Conservation (phyloP, 1,140 invertebrate species). For the Cherax quadricarinatus region DNA sequence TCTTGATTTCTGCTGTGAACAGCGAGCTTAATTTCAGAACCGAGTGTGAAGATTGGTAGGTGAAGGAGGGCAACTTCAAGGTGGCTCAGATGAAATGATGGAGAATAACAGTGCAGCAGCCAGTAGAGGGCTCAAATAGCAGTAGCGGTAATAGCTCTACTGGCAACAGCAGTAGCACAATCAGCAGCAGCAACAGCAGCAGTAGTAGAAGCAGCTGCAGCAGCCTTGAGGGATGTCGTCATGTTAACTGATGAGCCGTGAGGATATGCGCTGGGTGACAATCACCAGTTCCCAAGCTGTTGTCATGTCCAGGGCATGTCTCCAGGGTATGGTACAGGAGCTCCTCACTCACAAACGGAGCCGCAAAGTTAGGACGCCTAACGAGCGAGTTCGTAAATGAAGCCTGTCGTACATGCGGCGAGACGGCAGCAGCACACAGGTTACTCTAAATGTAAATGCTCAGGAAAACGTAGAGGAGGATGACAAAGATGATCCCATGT, state of each 20-base stretch:
- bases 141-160: not conserved
- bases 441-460: conserved; percentile 56
- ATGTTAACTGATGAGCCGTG: conserved; percentile 85
- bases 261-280: conserved; percentile 94
- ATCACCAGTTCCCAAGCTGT: conserved; percentile 93
- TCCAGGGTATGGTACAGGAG: conserved; percentile 97
- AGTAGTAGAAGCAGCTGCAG: conserved; percentile 45
- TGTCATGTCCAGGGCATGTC: conserved; percentile 94
- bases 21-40: conserved; percentile 87
- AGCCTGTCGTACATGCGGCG: conserved; percentile 57
- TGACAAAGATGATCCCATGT: no score
- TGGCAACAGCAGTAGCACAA: conserved; percentile 44
- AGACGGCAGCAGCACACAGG: conserved; percentile 59
- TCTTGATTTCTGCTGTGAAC: conserved; percentile 85
- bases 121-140: conserved; percentile 73
- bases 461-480: no score
- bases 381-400: conserved; percentile 53
- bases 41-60: no score
- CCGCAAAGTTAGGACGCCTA: conserved; percentile 42
- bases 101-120: no score
- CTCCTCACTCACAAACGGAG: conserved; percentile 88
- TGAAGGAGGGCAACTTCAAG: no score
- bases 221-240: conserved; percentile 23
- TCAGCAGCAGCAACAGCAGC: conserved; percentile 31
- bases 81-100: no score